Conservation (phyloP, 1,140 invertebrate species). For the Pseudomyrmex concolor region DNA sequence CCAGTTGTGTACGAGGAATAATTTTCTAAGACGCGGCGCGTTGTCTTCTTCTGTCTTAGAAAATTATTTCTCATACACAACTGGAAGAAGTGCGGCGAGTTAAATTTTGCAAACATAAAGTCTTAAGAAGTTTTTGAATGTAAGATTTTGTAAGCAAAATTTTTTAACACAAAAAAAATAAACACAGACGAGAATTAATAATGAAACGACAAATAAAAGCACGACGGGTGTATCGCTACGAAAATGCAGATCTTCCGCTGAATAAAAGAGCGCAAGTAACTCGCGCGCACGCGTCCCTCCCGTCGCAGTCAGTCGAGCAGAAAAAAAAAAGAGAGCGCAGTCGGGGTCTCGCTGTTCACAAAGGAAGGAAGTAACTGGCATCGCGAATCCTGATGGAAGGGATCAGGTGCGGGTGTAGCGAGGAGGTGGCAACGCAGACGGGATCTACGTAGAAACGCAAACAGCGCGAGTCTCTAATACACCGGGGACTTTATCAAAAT, state of each 20-base stretch:
- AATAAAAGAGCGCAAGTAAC: constrained; percentile 15
- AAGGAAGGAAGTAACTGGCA: constrained; percentile 55
- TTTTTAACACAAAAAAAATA: neutral
- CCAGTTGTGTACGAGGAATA: constrained; percentile 29
- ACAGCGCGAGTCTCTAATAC: constrained; percentile 74
- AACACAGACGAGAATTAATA: constrained; percentile 9
- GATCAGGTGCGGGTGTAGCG: constrained; percentile 20
- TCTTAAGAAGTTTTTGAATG: neutral
- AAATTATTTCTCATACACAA: too few relatives aligned
- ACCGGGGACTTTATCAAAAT: constrained; percentile 81
- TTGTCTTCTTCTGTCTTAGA: too few relatives aligned
- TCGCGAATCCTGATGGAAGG: constrained; percentile 64
- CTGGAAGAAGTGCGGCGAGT: too few relatives aligned
- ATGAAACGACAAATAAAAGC: constrained; percentile 1
- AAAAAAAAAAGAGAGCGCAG: constrained; percentile 13
- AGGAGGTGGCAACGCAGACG: constrained; percentile 68
- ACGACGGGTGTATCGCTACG: neutral
- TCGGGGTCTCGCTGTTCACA: constrained; percentile 37
- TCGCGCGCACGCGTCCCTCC: neutral
- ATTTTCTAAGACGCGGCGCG: constrained; percentile 25
- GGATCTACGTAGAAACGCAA: constrained; percentile 77
- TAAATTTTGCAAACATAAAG: constrained; percentile 40
- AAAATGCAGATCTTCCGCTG: constrained; percentile 19
- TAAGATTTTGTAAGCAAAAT: constrained; percentile 19
- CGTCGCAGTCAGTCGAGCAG: constrained; percentile 22